phyloP scores from a whole-genome alignment of 2,113 vertebrate species.

The Engraulis encrasicolus region DNA sequence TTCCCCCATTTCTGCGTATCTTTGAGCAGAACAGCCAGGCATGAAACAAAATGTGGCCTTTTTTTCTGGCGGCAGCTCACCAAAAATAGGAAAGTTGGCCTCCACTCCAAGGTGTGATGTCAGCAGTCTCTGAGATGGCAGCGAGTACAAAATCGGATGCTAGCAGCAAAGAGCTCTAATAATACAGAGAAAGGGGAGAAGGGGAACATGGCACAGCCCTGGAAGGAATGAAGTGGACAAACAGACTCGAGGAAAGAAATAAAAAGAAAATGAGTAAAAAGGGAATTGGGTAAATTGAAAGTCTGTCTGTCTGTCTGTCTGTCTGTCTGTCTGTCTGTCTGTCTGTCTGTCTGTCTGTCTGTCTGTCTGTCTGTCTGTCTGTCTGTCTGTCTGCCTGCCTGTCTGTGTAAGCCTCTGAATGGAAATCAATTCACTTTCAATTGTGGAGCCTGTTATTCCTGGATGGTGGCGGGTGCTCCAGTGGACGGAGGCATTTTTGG shows the following conservation, averaged over 20 bases:
- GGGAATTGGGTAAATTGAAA: background rate
- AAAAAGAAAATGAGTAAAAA: slow-evolving; percentile 29
- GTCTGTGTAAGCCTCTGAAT: slow-evolving; percentile 31
- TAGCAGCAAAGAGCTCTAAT: background rate
- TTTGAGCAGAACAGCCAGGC: slow-evolving; percentile 29
- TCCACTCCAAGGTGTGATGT: slow-evolving; percentile 60
- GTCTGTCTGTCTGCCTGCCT: too few species aligned
- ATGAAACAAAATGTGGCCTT: slow-evolving; percentile 38
- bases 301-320: background rate
- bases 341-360: too few species aligned
- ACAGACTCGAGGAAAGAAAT: background rate
- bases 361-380: too few species aligned
- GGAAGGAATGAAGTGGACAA: background rate
- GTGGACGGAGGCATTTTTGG: slow-evolving; percentile 28
- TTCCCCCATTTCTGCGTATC: slow-evolving; percentile 10
- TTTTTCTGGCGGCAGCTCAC: slow-evolving; percentile 63
- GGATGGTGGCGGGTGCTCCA: slow-evolving; percentile 31
- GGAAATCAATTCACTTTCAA: slow-evolving; percentile 39
- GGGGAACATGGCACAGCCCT: background rate
- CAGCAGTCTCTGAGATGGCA: slow-evolving; percentile 56
- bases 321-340: too few species aligned
- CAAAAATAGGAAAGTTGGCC: slow-evolving; percentile 72
- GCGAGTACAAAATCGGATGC: slow-evolving; percentile 33
- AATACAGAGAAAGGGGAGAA: background rate
- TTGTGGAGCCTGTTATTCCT: slow-evolving; percentile 44